These are phyloP conservation scores for Tolmerus cingulatus DNA, from an alignment of 2,888 invertebrate genomes.

Conservation along the genomic window DNA sequence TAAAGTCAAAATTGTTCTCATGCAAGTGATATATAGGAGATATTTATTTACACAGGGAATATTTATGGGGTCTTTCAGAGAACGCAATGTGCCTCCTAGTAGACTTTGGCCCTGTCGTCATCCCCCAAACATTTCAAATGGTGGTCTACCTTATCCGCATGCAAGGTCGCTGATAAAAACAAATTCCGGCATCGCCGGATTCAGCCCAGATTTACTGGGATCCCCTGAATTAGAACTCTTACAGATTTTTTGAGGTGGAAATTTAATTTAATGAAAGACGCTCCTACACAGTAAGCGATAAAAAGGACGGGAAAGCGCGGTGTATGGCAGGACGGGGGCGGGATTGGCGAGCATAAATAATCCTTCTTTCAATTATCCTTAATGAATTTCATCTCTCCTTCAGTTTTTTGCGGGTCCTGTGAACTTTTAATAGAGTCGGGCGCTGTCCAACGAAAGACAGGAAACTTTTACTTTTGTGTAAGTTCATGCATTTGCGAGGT, in stretches of 20 bases:
- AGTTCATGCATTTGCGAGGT: neutral
- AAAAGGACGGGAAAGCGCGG: neutral
- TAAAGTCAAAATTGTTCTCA: neutral
- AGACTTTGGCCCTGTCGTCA: neutral
- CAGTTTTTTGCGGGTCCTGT: constrained; percentile 9
- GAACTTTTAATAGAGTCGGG: constrained; percentile 30
- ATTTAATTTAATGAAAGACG: constrained; percentile 35
- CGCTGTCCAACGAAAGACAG: constrained; percentile 1
- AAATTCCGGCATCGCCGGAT: neutral
- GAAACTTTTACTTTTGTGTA: constrained; percentile 20
- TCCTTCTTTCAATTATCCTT: constrained; percentile 40
- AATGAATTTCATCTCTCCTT: constrained; percentile 31
- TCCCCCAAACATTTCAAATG: neutral
- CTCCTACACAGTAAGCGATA: constrained; percentile 11
- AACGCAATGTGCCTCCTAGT: neutral
- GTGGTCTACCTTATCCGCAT: neutral
- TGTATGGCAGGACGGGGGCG: neutral
- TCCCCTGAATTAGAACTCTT: constrained; percentile 23
- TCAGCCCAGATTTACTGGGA: neutral
- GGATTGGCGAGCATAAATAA: constrained; percentile 25
- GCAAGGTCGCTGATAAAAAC: neutral
- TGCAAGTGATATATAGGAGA: neutral
- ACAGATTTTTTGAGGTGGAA: constrained; percentile 36
- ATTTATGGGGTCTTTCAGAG: neutral
- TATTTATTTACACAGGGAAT: neutral